Evolutionary conservation across 2,888 invertebrate genomes (phyloP), one percentile per base, ranked within the genome.

Genomic region (Oscheius myriophilus): DNA sequence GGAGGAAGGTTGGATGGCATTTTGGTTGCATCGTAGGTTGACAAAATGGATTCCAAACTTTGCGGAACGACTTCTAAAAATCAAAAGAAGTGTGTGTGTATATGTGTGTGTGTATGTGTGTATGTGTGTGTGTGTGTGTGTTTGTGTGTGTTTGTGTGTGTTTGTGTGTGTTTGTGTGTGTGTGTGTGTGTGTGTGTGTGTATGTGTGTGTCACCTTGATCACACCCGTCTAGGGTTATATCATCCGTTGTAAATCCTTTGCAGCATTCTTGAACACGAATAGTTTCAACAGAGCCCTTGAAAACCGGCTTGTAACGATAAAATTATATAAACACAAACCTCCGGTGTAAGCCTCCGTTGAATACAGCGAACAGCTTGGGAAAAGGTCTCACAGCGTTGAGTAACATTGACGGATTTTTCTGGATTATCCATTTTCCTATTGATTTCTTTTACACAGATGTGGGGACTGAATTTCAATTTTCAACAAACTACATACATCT

Each of bases 201-300:
- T n/a, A n/a, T n/a, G 12, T 46, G 12, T 25, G 25, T 16, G 21
- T 7, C 4, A 66, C 66, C 58, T 21, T 45, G 43, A 4, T 26
- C 18, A 33, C 66, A 66, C 0, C 66, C 66, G 7, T 55, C 18
- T 12, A 25, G 14, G 25, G 57, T 66, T 21, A 57, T 58, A 18
- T 25, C 54, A 23, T 23, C 43, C 0, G 66, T 66, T 11, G 55
- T 41, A 23, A 46, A 66, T 12, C 66, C 66, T 4, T 49, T 46
- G 23, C 66, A 66, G 25, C 66, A 66, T 18, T 66, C 66, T 46
- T 66, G 66, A 26, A 66, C 57, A n/a, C 66, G n/a, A 2, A 26
- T 54, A 18, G 53, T 64, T n/a, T 42, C 39, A 33, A n/a, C n/a
- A 3, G 53, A 52, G 39, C 45, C 49, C 64, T 53, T 18, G 33